Base-by-base conservation (phyloP, 2,797 vertebrate genomes). In the Poecilia gillii region DNA sequence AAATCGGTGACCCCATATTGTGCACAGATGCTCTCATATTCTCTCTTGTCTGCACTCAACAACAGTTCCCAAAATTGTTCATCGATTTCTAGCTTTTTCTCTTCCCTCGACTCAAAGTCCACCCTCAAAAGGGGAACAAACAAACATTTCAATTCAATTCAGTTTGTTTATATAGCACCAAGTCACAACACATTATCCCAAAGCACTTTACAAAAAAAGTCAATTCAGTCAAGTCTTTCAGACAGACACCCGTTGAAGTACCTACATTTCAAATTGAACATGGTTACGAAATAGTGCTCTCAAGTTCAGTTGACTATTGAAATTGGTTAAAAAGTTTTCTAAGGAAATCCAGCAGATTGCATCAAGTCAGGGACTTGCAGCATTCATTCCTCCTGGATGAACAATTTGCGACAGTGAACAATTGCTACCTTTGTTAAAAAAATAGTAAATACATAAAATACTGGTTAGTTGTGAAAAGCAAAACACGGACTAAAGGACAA, bases 1-100 rank as follows among this genome's bases (percentile, higher is more conserved):
- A 97, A 97, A 88, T 98, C 96, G 0, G 95, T 97, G 70, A 98
- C 91, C 31, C 97, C 96, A 0, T 97, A 96, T 84, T 97, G 94
- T 0, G 89, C 0, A 85, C 97, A 99, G 82, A 98, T 97, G 20
- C 79, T 80, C 84, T 98, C 97, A 1, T 97, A 98, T 77, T 98
- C 96, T 88, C 92, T 98, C 75, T 88, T 97, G 68, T 97, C 96
- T 6, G 96, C 95, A 4, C 96, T 96, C 90, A 98, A 51, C 87
- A 98, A 70, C 78, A 97, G 79, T 33, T 99, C 97, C 96, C 96
- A 97, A 84, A 98, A 96, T 47, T 88, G 93, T 3, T 96, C 96
- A 88, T 95, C 93, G 0, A 92, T 88, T 84, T 97, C 89, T 39
- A 20, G 49, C 83, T 94, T 94, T 73, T 18, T 82, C 0, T 93